These are phyloP conservation scores for Lordiphosa mommai DNA, from an alignment of 1,140 invertebrate species.

Conservation along the genomic window DNA sequence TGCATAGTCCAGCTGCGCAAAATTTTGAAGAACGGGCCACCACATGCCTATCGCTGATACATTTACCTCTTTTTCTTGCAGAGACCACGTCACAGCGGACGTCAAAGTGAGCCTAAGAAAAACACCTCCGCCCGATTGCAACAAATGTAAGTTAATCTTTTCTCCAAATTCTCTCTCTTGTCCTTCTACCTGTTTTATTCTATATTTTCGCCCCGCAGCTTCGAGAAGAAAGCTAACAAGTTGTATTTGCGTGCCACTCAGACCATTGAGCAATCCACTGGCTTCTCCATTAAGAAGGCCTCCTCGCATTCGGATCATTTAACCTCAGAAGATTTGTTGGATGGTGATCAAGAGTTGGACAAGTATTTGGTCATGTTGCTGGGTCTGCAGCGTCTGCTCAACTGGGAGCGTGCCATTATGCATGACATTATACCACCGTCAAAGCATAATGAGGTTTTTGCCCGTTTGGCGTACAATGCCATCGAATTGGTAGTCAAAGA, in stretches of 20 bases:
- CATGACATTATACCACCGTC: conserved; percentile 90
- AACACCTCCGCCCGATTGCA: conserved; percentile 75
- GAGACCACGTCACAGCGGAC: conserved; percentile 70
- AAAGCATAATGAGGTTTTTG: conserved; percentile 90
- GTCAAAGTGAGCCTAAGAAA: conserved; percentile 66
- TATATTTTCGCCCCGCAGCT: conserved; percentile 76
- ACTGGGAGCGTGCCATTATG: conserved; percentile 91
- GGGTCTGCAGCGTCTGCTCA: conserved; percentile 92
- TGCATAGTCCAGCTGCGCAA: too few relatives aligned
- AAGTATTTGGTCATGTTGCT: conserved; percentile 92
- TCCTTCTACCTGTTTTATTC: neutral
- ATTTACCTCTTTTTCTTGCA: conserved; percentile 24
- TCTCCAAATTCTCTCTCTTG: too few relatives aligned
- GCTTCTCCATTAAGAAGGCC: conserved; percentile 81
- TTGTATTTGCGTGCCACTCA: conserved; percentile 92
- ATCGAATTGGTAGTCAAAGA: conserved; percentile 88
- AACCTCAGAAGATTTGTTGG: conserved; percentile 84
- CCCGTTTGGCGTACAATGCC: conserved; percentile 90
- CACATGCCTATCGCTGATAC: too few relatives aligned
- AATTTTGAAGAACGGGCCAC: too few relatives aligned
- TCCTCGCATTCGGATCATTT: conserved; percentile 75
- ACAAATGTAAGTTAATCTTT: conserved; percentile 51
- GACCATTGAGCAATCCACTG: conserved; percentile 87
- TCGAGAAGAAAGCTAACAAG: conserved; percentile 92
- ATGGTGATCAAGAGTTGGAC: conserved; percentile 92